Base-by-base conservation (phyloP, 2,797 vertebrate species). In the Cyprinella venusta region DNA sequence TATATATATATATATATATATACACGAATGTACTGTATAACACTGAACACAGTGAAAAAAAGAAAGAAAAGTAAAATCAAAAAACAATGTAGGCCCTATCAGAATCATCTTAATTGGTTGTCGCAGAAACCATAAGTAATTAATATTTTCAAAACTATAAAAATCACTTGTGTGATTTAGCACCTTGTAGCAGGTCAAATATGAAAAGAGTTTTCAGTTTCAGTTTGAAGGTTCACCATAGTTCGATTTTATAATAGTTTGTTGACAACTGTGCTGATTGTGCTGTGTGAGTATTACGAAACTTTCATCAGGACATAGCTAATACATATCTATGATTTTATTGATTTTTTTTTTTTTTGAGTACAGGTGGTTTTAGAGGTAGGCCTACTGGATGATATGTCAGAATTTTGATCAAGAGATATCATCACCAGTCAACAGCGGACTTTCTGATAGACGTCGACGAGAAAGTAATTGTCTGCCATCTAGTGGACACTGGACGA, bases 401-500 rank as follows among this genome's bases (percentile, higher is more conserved):
- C 42, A 19, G 0, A 4, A n/a, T 36, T 74, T 21, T 54, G 3
- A 5, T 15, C 1, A 13, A 52, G 13, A 59, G 19, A 24, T 16
- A 75, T 16, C 10, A 6, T 10, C 16, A 71, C 36, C 1, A 50
- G 26, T 33, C 26, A 33, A 3, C 61, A 15, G 9, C 5, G 13
- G 33, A n/a, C 70, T 26, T 10, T 8, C 10, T 12, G 30, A 9
- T 15, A 16, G 8, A 38, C 33, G 30, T 38, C 21, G 30, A 36
- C 30, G 19, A 59, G 52, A 63, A 33, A 71, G 52, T 16, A 5
- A 19, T 6, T 18, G 36, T 16, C 72, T 69, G 81, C 72, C 72
- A 59, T 56, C 74, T 76, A n/a, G 64, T 76, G 81, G 81, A 45
- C 38, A 83, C 36, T 76, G 64, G 72, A 18, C 26, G 76, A 38